Conservation (phyloP, 2,888 invertebrate genomes). For the Cynaeus angustus region DNA sequence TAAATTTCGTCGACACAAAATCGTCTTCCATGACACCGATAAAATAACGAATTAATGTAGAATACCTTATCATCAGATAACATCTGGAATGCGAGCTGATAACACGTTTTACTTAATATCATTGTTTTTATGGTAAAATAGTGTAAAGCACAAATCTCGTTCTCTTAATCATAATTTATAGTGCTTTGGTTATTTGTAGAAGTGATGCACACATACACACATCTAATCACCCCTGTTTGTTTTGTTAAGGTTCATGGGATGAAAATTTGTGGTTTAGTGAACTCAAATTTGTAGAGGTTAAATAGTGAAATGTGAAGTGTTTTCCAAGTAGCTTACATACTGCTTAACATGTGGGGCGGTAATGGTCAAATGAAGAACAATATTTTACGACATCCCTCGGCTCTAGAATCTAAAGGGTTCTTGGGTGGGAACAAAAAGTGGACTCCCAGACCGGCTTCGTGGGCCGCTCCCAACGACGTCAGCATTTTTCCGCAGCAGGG, state of each 20-base stretch:
- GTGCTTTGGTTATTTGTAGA: neutral
- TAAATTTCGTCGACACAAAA: neutral
- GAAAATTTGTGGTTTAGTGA: conserved; percentile 3
- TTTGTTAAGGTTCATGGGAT: conserved; percentile 16
- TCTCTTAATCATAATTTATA: conserved; percentile 35
- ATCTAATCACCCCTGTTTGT: conserved; percentile 18
- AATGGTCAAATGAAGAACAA: conserved; percentile 62
- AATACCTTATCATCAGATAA: conserved; percentile 41
- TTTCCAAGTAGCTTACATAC: conserved; percentile 13
- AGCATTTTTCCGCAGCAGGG: conserved; percentile 51
- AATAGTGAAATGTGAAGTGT: conserved; percentile 15
- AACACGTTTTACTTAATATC: conserved; percentile 19
- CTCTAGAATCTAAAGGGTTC: conserved; percentile 58
- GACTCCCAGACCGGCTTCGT: conserved; percentile 65
- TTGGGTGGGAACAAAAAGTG: conserved; percentile 65
- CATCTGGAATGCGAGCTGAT: conserved; percentile 33
- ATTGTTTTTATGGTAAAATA: conserved; percentile 31
- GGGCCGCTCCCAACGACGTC: conserved; percentile 64
- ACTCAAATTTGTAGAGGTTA: neutral
- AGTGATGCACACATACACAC: conserved; percentile 10
- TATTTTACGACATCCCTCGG: conserved; percentile 60
- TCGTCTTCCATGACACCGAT: conserved; percentile 8
- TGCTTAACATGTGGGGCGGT: conserved; percentile 57
- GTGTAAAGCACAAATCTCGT: neutral
- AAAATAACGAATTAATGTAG: conserved; percentile 20